A percentile compares a stretch with the other conserved stretches of the same genome.
Conservation (phyloP, 2,113 vertebrate species). For the Psilopsiagon aurifrons region DNA sequence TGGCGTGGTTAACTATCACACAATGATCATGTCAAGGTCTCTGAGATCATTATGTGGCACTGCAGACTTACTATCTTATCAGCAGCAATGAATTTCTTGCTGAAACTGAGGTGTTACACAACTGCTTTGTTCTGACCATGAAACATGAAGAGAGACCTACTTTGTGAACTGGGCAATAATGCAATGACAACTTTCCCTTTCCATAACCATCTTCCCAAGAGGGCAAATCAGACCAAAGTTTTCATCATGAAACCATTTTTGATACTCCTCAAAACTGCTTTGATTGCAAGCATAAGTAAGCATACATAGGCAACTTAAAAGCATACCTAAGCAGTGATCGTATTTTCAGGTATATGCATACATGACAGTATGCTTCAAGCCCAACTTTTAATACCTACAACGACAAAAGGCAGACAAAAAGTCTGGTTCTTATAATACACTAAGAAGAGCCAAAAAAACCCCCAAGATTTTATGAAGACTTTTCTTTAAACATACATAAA, state of each 20-base stretch:
- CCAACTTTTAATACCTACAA: neutral
- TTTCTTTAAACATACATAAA: neutral
- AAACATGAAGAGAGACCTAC: neutral
- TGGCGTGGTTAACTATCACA: constrained; percentile 41
- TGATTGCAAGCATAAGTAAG: neutral
- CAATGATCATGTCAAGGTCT: constrained; percentile 61
- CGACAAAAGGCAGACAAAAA: neutral
- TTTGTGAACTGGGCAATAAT: neutral
- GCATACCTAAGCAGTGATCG: neutral
- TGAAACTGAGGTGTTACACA: constrained; percentile 41
- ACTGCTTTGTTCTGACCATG: neutral
- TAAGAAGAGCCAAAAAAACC: neutral
- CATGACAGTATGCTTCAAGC: neutral
- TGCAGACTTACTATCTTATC: constrained; percentile 49
- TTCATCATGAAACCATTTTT: neutral
- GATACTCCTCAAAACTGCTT: neutral
- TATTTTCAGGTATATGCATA: neutral
- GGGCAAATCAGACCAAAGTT: neutral
- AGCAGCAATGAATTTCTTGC: constrained; percentile 50
- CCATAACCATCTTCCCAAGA: neutral
- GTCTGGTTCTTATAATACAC: neutral
- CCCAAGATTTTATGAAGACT: neutral
- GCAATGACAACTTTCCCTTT: neutral
- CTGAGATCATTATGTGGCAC: neutral
- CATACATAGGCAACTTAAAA: neutral